Percentiles rank a stretch among this genome's conserved stretches.
These are phyloP conservation scores for Drosophila subpulchrella DNA, from an alignment of 1,140 invertebrate genomes.

Conservation along the genomic window DNA sequence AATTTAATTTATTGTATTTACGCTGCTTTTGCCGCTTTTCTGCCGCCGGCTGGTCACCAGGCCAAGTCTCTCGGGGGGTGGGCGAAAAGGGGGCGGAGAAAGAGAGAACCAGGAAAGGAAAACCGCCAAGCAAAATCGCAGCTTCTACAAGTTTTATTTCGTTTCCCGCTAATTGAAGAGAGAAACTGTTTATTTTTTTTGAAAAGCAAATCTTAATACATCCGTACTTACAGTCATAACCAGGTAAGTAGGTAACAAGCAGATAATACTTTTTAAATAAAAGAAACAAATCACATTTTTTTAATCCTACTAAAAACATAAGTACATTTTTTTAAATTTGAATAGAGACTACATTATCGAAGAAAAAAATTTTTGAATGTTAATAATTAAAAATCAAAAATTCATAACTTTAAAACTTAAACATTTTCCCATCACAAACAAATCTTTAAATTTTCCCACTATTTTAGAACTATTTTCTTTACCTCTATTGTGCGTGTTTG, in stretches of 20 bases:
- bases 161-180: conserved; percentile 74
- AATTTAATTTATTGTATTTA: conserved; percentile 84
- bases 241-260: conserved; percentile 6
- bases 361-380: too few relatives aligned
- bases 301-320: too few relatives aligned
- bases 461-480: background rate
- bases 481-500: background rate
- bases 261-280: background rate
- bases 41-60: conserved; percentile 54
- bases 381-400: too few relatives aligned
- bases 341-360: too few relatives aligned
- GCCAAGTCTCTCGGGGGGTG: conserved; percentile 31
- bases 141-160: conserved; percentile 59
- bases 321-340: too few relatives aligned
- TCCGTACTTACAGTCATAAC: conserved; percentile 25
- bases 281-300: too few relatives aligned
- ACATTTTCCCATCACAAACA: too few relatives aligned
- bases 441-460: too few relatives aligned
- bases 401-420: too few relatives aligned
- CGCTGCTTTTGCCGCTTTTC: conserved; percentile 54
- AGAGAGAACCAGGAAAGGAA: conserved; percentile 59
- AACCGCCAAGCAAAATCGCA: conserved; percentile 39
- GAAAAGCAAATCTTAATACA: conserved; percentile 55
- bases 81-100: background rate
- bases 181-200: conserved; percentile 20